phyloP scores from a whole-genome alignment of 2,797 vertebrate species.

The Lagocephalus sceleratus region DNA sequence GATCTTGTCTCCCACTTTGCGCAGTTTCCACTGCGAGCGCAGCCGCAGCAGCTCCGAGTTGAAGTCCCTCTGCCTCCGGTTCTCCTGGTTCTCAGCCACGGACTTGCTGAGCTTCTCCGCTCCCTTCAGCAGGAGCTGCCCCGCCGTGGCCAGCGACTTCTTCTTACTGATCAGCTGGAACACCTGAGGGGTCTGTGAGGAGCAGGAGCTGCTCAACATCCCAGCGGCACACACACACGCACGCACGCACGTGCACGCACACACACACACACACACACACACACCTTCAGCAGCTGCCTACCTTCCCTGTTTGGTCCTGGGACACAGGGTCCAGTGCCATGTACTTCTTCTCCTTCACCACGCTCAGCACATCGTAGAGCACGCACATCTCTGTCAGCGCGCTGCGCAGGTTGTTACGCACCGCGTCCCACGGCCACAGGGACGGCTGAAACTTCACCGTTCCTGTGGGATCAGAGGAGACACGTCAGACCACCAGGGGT shows the following conservation, averaged over 20 bases:
- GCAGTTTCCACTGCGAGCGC: conserved; percentile 96
- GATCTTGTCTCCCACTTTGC: conserved; percentile 98
- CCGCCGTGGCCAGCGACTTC: conserved; percentile 91
- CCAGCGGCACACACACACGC: too few species aligned
- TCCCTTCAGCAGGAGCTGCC: conserved; percentile 89
- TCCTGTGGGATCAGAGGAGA: conserved; percentile 64
- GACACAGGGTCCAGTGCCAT: conserved; percentile 96
- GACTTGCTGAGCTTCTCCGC: conserved; percentile 94
- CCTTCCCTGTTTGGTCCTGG: conserved; percentile 82
- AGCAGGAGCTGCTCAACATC: too few species aligned
- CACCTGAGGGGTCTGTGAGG: conserved; percentile 85
- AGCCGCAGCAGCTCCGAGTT: conserved; percentile 92
- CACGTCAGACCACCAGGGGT: not conserved
- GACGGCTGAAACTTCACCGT: conserved; percentile 95
- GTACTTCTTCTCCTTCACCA: conserved; percentile 96
- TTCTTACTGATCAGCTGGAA: conserved; percentile 95
- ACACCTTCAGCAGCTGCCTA: conserved; percentile 20
- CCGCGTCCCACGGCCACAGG: conserved; percentile 97
- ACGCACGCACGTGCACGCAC: too few species aligned
- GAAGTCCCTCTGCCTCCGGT: conserved; percentile 93
- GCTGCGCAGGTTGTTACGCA: conserved; percentile 90
- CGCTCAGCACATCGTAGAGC: conserved; percentile 91
- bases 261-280: too few species aligned
- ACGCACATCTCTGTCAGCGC: conserved; percentile 97
- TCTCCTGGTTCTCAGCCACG: conserved; percentile 91